Percentiles rank a stretch among this genome's conserved stretches.
These are phyloP conservation scores for Charina bottae DNA, from an alignment of 2,113 vertebrate genomes.

Conservation along the genomic window DNA sequence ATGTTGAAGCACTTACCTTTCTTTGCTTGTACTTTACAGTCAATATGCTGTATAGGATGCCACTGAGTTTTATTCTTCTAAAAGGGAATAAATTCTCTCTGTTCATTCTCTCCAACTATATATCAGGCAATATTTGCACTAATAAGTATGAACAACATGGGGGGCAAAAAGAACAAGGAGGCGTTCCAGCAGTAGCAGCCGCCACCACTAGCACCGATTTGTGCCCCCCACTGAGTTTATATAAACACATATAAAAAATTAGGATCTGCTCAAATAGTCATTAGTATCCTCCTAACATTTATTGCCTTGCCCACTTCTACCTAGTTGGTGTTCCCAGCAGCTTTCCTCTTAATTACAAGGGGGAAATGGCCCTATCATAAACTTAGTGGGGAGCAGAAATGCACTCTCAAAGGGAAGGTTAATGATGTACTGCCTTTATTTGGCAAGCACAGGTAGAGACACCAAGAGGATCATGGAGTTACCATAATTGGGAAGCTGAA, in stretches of 20 bases:
- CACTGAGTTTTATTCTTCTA: background rate
- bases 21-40: background rate
- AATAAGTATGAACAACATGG: background rate
- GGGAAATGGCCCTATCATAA: background rate
- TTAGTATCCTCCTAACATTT: background rate
- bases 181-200: background rate
- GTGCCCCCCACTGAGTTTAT: background rate
- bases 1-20: background rate
- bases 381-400: background rate
- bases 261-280: background rate
- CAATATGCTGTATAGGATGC: background rate
- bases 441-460: background rate
- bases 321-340: background rate
- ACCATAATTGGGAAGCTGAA: background rate
- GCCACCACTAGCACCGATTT: background rate
- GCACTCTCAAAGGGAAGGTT: background rate
- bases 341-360: background rate
- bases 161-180: background rate
- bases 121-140: background rate
- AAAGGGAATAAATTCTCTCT: background rate
- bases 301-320: background rate
- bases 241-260: background rate
- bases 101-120: conserved; percentile 2
- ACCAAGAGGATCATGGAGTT: background rate
- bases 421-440: background rate